These are phyloP conservation scores for Donacobius atricapilla DNA, from an alignment of 2,113 vertebrate genomes.

Conservation along the genomic window DNA sequence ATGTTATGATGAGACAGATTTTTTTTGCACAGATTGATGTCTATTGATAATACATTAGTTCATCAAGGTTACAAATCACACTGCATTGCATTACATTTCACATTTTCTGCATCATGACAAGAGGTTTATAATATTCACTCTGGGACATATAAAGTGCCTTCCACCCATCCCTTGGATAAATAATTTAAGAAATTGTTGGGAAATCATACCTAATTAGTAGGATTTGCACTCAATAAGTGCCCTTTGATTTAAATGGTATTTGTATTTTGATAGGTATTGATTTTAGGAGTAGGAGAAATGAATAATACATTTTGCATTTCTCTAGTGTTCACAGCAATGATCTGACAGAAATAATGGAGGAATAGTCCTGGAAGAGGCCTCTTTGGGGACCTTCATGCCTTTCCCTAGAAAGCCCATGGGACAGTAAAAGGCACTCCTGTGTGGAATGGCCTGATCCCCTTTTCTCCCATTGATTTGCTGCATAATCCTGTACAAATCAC, in stretches of 20 bases:
- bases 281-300: conserved; percentile 53
- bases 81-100: conserved; percentile 32
- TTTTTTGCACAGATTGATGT: conserved; percentile 58
- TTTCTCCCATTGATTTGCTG: background rate
- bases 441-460: background rate
- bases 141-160: conserved; percentile 44
- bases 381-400: background rate
- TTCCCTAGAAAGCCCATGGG: background rate
- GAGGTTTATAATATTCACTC: conserved; percentile 45
- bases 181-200: conserved; percentile 65
- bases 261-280: conserved; percentile 62
- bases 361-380: background rate
- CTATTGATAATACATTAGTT: conserved; percentile 61
- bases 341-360: conserved; percentile 22
- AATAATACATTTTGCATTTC: conserved; percentile 61
- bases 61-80: conserved; percentile 48
- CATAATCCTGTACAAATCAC: background rate
- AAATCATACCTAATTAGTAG: conserved; percentile 65
- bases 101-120: conserved; percentile 42
- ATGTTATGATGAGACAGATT: conserved; percentile 2
- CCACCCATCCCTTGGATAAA: conserved; percentile 60
- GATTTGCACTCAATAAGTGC: conserved; percentile 55
- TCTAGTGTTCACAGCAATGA: conserved; percentile 17
- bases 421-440: background rate
- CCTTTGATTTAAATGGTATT: conserved; percentile 63